Evolutionary conservation across 2,797 vertebrate species (phyloP).

Genomic region (Pseudocheirus occidentalis): DNA sequence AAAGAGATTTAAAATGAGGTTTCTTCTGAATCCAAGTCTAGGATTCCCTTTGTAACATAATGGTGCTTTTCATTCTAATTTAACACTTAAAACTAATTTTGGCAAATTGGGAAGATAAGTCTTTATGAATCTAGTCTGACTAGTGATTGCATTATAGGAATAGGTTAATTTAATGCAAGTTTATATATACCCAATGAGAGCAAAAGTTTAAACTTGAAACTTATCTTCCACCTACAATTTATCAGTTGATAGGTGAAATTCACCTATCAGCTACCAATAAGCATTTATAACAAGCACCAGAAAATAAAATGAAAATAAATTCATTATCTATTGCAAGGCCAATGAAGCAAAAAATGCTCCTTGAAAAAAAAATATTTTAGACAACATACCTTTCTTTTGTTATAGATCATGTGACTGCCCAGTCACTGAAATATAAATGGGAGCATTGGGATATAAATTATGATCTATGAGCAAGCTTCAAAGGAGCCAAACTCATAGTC

Average conservation of each 20-base stretch:
- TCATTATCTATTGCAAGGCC: background rate
- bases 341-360: conserved; percentile 1
- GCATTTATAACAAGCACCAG: background rate
- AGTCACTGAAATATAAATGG: conserved; percentile 76
- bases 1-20: background rate
- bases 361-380: conserved; percentile 50
- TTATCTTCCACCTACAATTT: background rate
- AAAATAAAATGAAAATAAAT: background rate
- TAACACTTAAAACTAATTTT: background rate
- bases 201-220: conserved; percentile 10
- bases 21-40: background rate
- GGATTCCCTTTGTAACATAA: background rate
- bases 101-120: background rate
- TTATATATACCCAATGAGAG: background rate
- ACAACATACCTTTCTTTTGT: conserved; percentile 57
- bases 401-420: conserved; percentile 72
- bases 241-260: background rate
- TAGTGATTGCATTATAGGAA: background rate
- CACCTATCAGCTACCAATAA: background rate
- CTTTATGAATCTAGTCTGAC: background rate
- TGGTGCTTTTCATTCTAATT: background rate
- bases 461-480: conserved; percentile 66
- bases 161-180: background rate
- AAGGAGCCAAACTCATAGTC: conserved; percentile 77
- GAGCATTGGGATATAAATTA: conserved; percentile 79